phyloP scores from a whole-genome alignment of 1,140 invertebrate species.

The Drosophila sp. region DNA sequence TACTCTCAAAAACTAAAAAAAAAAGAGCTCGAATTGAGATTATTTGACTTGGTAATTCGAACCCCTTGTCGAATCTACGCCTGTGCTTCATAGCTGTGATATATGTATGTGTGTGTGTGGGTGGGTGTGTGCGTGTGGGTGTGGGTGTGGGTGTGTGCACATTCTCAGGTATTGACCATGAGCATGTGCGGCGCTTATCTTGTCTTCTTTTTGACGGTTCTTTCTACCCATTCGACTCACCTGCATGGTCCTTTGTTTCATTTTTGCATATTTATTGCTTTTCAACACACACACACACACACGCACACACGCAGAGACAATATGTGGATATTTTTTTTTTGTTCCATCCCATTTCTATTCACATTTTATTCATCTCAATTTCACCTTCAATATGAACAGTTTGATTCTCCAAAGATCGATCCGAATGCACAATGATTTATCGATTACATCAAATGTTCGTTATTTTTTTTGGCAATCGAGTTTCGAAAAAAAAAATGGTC shows the following conservation, averaged over 20 bases:
- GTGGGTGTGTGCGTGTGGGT: no score
- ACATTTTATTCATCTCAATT: background rate
- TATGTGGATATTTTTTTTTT: background rate
- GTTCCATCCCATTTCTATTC: background rate
- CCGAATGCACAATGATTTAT: background rate
- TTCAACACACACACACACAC: slow-evolving; percentile 27
- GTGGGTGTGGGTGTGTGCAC: no score
- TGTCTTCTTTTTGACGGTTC: background rate
- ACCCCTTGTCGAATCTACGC: no score
- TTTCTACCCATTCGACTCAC: background rate
- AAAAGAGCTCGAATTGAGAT: no score
- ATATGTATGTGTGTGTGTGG: no score
- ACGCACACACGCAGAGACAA: background rate
- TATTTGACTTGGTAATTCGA: no score
- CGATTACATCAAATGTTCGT: background rate
- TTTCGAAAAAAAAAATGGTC: background rate
- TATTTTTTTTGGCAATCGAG: background rate
- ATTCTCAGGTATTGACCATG: slow-evolving; percentile 1
- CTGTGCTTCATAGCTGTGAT: no score
- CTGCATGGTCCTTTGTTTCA: slow-evolving; percentile 4
- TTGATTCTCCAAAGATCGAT: background rate
- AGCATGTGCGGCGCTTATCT: background rate
- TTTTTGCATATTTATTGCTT: slow-evolving; percentile 60
- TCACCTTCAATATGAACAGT: no score
- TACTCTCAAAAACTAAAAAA: no score